Evolutionary conservation across 2,797 vertebrate species (phyloP), one percentile per base, ranked within the genome.

Genomic region (Austrolebias charrua): DNA sequence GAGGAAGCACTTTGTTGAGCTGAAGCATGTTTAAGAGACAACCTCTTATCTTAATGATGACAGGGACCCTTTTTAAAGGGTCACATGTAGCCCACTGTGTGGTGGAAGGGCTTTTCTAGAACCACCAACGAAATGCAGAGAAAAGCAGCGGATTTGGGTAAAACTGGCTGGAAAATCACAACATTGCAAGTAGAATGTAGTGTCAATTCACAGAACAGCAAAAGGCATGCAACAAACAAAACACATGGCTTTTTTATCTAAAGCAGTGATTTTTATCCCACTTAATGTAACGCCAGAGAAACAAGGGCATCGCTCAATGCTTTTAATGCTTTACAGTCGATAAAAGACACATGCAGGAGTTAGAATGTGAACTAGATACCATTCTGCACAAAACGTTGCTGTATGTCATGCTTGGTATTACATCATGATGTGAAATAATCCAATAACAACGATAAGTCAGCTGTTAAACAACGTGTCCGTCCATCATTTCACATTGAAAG

Each of bases 1-100:
- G 91, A 91, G 88, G 84, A 85, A 80, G 80, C 88, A 91, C 92
- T 93, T 93, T 93, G 92, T 93, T 80, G 73, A 80, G 67, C 83
- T 88, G 69, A 82, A 91, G 89, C 79, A 87, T 76, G 76, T 89
- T 79, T 84, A 85, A 92, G 86, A 89, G 90, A 84, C 76, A 53
- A 77, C 55, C 60, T 78, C 78, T 92, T 92, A 93, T 93, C 92
- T 91, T 88, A 92, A 93, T 92, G 89, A 91, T 85, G 83, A 90
- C 86, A 88, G 77, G 68, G 83, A 88, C 80, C 87, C 88, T 92
- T 92, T 40, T 92, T 84, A 90, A 90, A 86, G 88, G 91, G 88
- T 90, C 91, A 85, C 63, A 75, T 76, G 73, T 73, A 82, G 81
- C 76, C 65, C 73, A 65, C 66, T 63, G 77, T 76, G 71, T 46